These are phyloP conservation scores for Apomyelois bistriatella DNA, from an alignment of 2,888 invertebrate genomes.

Conservation along the genomic window DNA sequence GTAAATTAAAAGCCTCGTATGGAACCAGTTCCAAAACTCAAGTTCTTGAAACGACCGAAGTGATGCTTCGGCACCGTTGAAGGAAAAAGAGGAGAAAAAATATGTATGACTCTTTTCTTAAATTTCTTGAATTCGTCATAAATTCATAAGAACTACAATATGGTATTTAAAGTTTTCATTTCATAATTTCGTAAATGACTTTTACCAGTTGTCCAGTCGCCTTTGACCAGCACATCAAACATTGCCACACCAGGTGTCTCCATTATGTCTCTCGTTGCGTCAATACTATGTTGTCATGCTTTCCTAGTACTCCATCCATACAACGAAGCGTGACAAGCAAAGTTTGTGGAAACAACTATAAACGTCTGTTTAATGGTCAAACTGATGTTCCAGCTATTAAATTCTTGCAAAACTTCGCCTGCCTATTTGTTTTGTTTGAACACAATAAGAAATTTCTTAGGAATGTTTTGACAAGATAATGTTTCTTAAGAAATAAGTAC, in stretches of 20 bases:
- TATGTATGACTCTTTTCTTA: no score
- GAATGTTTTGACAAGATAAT: no score
- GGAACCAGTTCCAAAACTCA: no score
- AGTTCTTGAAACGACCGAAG: no score
- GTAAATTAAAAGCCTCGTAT: no score
- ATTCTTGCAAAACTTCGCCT: conserved; percentile 1
- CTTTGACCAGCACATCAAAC: background rate
- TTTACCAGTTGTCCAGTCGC: background rate
- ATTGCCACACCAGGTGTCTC: conserved; percentile 4
- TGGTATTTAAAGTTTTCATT: no score
- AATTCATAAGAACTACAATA: no score
- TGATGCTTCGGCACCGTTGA: no score
- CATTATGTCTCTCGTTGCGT: conserved; percentile 8
- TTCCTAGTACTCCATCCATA: conserved; percentile 21
- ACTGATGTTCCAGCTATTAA: conserved; percentile 1
- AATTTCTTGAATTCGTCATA: no score
- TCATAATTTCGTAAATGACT: no score
- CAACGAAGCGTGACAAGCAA: conserved; percentile 20
- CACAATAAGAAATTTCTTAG: background rate
- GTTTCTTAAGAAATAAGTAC: no score
- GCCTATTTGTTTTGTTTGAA: background rate
- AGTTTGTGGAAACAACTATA: conserved; percentile 23
- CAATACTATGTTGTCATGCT: conserved; percentile 24
- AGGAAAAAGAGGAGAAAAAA: no score
- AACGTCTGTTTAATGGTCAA: conserved; percentile 21